These are phyloP conservation scores for Mermis nigrescens DNA, from an alignment of 2,888 invertebrate genomes.

Conservation along the genomic window DNA sequence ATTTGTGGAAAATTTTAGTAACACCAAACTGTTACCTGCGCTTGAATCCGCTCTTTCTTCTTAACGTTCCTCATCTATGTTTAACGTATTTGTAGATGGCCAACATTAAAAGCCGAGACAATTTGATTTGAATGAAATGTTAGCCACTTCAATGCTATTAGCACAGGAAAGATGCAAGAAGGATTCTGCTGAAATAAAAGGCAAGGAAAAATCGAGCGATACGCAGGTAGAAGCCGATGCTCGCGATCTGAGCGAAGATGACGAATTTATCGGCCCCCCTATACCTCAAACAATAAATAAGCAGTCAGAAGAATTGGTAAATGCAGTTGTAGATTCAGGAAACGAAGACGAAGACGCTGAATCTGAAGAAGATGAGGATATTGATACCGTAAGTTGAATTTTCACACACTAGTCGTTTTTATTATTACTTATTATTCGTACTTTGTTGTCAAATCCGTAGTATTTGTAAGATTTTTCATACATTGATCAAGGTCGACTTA, in stretches of 20 bases:
- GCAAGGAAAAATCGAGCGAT: neutral
- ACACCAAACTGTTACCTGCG: no score
- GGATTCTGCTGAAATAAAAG: constrained; percentile 11
- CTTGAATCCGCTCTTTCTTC: no score
- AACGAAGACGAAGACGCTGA: constrained; percentile 32
- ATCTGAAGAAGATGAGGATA: constrained; percentile 6
- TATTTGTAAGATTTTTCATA: no score
- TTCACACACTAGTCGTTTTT: no score
- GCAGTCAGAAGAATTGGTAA: constrained; percentile 24
- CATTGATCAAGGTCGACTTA: constrained; percentile 6
- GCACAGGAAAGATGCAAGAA: constrained; percentile 33
- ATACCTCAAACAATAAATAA: constrained; percentile 34
- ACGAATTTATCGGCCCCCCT: constrained; percentile 46
- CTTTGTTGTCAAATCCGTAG: no score
- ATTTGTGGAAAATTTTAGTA: no score
- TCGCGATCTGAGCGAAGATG: constrained; percentile 33
- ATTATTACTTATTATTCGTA: no score
- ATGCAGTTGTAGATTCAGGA: no score
- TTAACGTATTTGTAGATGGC: no score
- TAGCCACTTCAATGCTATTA: constrained; percentile 39
- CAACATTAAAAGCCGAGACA: constrained; percentile 67
- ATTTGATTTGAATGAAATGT: constrained; percentile 54
- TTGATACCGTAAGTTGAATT: constrained; percentile 5
- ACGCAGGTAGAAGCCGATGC: constrained; percentile 10
- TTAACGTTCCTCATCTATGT: no score